Percentiles rank a stretch among this genome's conserved stretches.
Conservation (phyloP, 2,888 invertebrate species). For the Aphodius granarius region DNA sequence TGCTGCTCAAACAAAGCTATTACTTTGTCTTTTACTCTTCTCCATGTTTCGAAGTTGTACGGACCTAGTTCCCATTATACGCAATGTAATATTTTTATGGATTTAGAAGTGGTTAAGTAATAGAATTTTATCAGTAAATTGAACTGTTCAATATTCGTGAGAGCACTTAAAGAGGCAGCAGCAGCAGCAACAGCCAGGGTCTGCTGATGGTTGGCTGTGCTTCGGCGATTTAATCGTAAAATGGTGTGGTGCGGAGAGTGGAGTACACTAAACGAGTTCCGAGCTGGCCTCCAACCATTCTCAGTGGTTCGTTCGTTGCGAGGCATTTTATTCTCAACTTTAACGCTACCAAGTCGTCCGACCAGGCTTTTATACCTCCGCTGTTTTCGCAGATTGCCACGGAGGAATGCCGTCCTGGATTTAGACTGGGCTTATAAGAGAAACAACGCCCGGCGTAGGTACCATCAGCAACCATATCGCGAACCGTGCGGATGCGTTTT, state of each 20-base stretch:
- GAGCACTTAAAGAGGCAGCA: conserved; percentile 42
- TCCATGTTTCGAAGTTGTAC: background rate
- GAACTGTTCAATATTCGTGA: conserved; percentile 48
- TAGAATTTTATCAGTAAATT: conserved; percentile 38
- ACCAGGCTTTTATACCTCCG: background rate
- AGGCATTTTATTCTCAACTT: background rate
- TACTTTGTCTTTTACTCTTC: background rate
- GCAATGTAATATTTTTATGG: background rate
- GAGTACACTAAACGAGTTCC: background rate
- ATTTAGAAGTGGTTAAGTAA: background rate
- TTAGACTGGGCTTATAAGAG: background rate
- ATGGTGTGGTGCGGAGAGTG: conserved; percentile 33
- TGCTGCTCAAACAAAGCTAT: too few relatives aligned
- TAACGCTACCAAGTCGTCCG: background rate
- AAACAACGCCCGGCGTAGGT: background rate
- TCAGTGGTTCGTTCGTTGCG: background rate
- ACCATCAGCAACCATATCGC: background rate
- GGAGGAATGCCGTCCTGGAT: background rate
- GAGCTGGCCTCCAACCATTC: background rate
- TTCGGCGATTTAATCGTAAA: conserved; percentile 50
- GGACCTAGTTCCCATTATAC: background rate
- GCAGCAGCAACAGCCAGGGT: too few relatives aligned
- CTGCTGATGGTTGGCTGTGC: conserved; percentile 36
- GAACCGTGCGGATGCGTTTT: background rate
- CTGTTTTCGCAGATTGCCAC: background rate